Conservation (phyloP, 2,113 vertebrate species). For the Austrofundulus limnaeus region DNA sequence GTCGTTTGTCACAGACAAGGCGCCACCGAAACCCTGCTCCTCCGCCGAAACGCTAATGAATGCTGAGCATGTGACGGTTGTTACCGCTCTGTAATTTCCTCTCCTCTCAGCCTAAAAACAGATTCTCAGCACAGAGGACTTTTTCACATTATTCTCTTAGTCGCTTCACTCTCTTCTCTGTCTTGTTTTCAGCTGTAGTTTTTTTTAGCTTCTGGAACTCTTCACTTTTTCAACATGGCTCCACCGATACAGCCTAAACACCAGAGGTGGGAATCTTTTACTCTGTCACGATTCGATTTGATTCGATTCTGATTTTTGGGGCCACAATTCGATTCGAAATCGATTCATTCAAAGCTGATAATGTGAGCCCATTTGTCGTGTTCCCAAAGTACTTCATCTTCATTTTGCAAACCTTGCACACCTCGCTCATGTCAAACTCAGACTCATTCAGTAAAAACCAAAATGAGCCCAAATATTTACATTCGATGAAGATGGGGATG, state of each 20-base stretch:
- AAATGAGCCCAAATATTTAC: too few species aligned
- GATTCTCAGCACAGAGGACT: conserved; percentile 16
- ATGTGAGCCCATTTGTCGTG: too few species aligned
- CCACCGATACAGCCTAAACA: neutral
- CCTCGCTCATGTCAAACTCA: too few species aligned
- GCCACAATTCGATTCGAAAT: too few species aligned
- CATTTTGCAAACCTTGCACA: too few species aligned
- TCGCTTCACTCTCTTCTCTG: conserved; percentile 8
- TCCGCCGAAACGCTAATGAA: conserved; percentile 48
- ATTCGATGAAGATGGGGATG: too few species aligned
- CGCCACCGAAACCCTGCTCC: conserved; percentile 30
- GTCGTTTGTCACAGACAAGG: conserved; percentile 27
- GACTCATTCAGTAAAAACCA: too few species aligned
- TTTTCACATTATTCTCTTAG: conserved; percentile 6
- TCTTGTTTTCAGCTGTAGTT: neutral
- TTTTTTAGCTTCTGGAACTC: conserved; percentile 2
- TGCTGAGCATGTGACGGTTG: conserved; percentile 56
- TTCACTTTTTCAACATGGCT: neutral
- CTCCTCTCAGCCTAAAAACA: conserved; percentile 8
- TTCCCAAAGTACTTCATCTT: too few species aligned
- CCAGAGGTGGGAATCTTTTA: too few species aligned
- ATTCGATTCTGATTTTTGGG: too few species aligned
- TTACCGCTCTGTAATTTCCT: conserved; percentile 16
- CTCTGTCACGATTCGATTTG: too few species aligned
- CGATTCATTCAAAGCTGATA: too few species aligned